Evolutionary conservation across 2,113 vertebrate species (phyloP).

Genomic region (Pelmatolapia mariae): DNA sequence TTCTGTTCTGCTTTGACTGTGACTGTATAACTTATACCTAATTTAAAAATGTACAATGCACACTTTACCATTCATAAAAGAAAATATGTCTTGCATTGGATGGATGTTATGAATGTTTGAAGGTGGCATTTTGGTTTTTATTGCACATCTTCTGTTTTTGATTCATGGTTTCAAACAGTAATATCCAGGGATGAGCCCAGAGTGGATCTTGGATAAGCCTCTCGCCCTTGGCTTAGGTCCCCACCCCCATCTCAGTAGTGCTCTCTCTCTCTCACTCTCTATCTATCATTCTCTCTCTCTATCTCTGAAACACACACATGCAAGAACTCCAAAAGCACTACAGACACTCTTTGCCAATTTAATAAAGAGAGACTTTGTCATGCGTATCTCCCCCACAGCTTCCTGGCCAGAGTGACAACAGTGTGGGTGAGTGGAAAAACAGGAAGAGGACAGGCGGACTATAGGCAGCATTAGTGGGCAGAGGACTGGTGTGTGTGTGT

Average conservation of each 20-base stretch:
- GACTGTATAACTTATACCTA: not conserved
- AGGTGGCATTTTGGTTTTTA: constrained; percentile 11
- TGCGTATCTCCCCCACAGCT: constrained; percentile 70
- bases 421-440: constrained; percentile 74
- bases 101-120: not conserved
- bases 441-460: constrained; percentile 66
- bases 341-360: constrained; percentile 67
- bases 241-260: constrained; percentile 54
- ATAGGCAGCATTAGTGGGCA: constrained; percentile 47
- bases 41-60: not conserved
- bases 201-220: constrained; percentile 65
- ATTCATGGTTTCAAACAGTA: constrained; percentile 61
- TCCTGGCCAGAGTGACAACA: constrained; percentile 72
- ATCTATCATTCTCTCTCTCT: not conserved
- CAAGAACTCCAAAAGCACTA: constrained; percentile 42
- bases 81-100: not conserved
- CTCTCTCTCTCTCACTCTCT: not conserved
- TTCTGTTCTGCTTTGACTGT: not conserved
- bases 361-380: constrained; percentile 73
- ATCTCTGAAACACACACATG: constrained; percentile 35
- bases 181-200: constrained; percentile 66
- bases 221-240: constrained; percentile 61
- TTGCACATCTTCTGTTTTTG: constrained; percentile 43
- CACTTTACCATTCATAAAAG: not conserved
- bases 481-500: constrained; percentile 16